phyloP scores from a whole-genome alignment of 2,888 invertebrate genomes.

The Heliconius aoede region DNA sequence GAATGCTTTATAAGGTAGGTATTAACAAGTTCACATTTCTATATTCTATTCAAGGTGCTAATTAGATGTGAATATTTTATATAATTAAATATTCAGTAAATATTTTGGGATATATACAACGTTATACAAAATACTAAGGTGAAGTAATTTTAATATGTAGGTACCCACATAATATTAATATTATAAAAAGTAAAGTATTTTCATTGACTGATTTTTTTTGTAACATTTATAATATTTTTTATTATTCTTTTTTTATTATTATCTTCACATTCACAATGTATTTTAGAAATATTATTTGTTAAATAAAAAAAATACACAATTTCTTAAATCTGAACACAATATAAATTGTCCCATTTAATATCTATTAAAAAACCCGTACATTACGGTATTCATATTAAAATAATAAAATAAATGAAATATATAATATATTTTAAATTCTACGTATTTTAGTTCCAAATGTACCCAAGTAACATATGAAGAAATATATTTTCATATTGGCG shows the following conservation, averaged over 20 bases:
- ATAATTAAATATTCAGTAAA: conserved; percentile 31
- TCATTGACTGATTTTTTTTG: too few species aligned
- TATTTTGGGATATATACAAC: background rate
- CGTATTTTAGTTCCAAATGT: background rate
- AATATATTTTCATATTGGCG: conserved; percentile 48
- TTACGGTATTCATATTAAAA: background rate
- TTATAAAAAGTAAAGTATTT: too few species aligned
- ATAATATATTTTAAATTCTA: background rate
- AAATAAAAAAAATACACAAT: too few species aligned
- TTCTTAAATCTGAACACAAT: too few species aligned
- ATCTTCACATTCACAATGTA: too few species aligned
- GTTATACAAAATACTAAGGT: too few species aligned
- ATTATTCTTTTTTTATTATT: too few species aligned
- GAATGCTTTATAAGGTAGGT: conserved; percentile 62
- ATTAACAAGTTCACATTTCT: conserved; percentile 60
- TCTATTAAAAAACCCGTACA: background rate
- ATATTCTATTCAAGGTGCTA: conserved; percentile 36
- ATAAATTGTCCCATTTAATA: too few species aligned
- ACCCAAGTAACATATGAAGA: background rate
- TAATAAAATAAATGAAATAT: background rate
- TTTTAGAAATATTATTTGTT: too few species aligned
- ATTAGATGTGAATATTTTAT: conserved; percentile 33
- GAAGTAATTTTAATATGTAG: too few species aligned
- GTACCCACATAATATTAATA: too few species aligned
- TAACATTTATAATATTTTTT: too few species aligned